Evolutionary conservation across 2,113 vertebrate species (phyloP), one percentile per base, ranked within the genome.

Genomic region (Ifrita kowaldi): DNA sequence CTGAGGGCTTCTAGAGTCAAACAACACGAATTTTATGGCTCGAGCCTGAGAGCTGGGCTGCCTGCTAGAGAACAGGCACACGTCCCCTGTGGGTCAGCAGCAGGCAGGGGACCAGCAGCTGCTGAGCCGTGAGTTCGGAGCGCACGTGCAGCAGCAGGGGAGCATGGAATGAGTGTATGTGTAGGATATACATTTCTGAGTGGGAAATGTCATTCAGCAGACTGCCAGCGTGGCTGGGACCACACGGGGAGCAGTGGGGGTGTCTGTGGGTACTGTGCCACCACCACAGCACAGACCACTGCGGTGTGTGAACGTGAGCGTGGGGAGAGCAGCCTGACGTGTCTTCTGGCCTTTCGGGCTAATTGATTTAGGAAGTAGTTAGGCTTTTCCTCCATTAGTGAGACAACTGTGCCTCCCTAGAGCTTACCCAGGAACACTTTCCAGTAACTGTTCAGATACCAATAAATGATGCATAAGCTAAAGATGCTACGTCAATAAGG

Each of bases 341-440:
- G 53, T 84, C 57, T 93, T 10, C 88, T 96, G 86, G 89, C 82
- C 90, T 94, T 59, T 90, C 35, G 49, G 89, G 89, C 53, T 97
- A 96, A 97, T 97, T 95, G 96, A 96, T 97, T 97, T 95, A 96
- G 97, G 97, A 97, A 97, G 89, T 94, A 71, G 92, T 97, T 97
- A 93, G 84, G 56, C 47, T 93, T 96, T 97, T 94, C 96, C 97
- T 96, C 97, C 97, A 97, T 97, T 97, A 97, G 94, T 33, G 81
- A 96, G 81, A 91, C 81, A 96, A 65, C 73, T 18, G 1, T 90
- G 89, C 74, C 82, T 96, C 97, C 93, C 69, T 14, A n/a, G 96
- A 95, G 89, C 60, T 95, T 80, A 89, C 20, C 82, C 90, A 94
- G 69, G 89, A 93, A 96, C 63, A 71, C 90, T 96, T 97, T 96